Evolutionary conservation across 2,888 invertebrate genomes (phyloP), one percentile per base, ranked within the genome.

Genomic region (Eupithecia abbreviata): DNA sequence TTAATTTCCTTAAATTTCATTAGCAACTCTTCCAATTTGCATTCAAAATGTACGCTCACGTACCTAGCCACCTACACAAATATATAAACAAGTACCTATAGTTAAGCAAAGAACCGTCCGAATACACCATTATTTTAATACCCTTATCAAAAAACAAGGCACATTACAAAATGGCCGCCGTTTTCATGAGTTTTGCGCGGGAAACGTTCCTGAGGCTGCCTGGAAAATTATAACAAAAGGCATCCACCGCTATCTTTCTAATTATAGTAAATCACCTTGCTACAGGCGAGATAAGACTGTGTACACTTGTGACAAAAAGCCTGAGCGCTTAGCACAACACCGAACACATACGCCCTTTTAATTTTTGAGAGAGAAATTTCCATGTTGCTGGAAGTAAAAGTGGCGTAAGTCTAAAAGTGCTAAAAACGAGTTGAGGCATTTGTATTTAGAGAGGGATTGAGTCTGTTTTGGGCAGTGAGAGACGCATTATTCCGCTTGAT

Each of bases 181-280:
- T 93, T 94, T 94, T 92, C 93, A 92, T 91, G 92, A 93, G 93
- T 93, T 93, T 82, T 91, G 92, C 92, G 91, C 93, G 93, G 92
- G 92, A 92, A 93, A 90, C 89, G 91, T 89, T 92, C 92, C 92
- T 91, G 92, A 91, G 90, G 90, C 91, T 89, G 92, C 92, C 94
- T 92, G 93, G 93, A 94, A 95, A 95, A 94, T 95, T 94, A 94
- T 94, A 94, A 94, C 94, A 95, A 95, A 93, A 94, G 94, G 93
- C 94, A 93, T 93, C 94, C 91, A 93, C 92, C 93, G 95, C 95
- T 95, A 95, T 95, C 95, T 95, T 93, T 94, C 94, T 95, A 95
- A 95, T 95, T 95, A 95, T 94, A 93, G 93, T 94, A 94, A 94
- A 94, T 94, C 94, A 94, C 94, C 94, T 94, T 92, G 93, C 94